Base-by-base conservation (phyloP, 2,797 vertebrate species). In the Agapornis canus region DNA sequence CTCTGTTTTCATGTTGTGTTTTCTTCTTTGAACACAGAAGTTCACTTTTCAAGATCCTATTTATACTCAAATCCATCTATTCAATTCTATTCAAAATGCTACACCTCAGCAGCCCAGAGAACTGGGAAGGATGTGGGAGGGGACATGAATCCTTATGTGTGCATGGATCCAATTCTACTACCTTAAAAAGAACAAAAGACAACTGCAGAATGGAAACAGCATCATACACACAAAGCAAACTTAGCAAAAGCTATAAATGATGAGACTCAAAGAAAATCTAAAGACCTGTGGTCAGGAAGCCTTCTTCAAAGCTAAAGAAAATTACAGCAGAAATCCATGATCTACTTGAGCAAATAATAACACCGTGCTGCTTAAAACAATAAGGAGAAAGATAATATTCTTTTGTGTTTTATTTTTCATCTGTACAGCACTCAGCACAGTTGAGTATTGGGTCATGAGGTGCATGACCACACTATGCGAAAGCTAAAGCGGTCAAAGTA, bases 31-130 rank as follows among this genome's bases (percentile, higher is more conserved):
- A 95, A 94, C 77, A 90, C 52, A 81, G 25, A 96, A 93, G 86
- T 94, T 96, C 81, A 90, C 65, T 93, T 95, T 96, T 89, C 85
- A 92, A 89, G 70, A 81, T 90, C 56, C 86, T 90, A 90, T 93
- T 92, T 96, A 86, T 91, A 94, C 94, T 91, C 71, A 91, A 60
- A 92, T 73, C 88, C 51, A 73, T 72, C 85, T 95, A 88, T 73
- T 95, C 79, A 91, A 48, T 13, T 94, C 81, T 80, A 76, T 82
- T 91, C 64, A 95, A 94, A 95, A 92, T 35, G 75, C 70, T 82
- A 84, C 64, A 91, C 43, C 68, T 93, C 86, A 94, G 80, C 63
- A 96, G 69, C 70, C 88, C 54, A 13, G 65, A 77, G 69, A 88
- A 72, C 47, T 63, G 26, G 42, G 35, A 85, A 78, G 69, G 47